phyloP scores from a whole-genome alignment of 2,797 vertebrate species.

The Coluber constrictor region DNA sequence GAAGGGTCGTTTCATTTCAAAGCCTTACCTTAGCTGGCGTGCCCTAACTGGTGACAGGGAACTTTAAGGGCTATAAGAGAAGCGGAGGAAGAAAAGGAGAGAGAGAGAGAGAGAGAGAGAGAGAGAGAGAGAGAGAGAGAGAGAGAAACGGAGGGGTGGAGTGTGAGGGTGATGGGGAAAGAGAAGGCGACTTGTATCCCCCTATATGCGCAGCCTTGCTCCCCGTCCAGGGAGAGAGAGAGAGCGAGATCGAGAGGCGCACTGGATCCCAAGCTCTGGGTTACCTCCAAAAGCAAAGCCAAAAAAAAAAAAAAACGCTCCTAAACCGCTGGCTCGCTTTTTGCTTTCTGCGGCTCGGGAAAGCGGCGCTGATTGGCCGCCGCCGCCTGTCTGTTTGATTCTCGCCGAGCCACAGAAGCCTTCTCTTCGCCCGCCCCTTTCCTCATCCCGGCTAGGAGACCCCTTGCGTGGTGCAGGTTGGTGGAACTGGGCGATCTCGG shows the following conservation, averaged over 20 bases:
- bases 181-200: constrained; percentile 60
- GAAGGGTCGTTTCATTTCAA: constrained; percentile 39
- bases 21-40: constrained; percentile 76
- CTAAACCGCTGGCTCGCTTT: constrained; percentile 47
- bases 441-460: not conserved
- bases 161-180: constrained; percentile 1
- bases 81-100: not conserved
- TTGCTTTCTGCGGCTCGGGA: constrained; percentile 71
- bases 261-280: constrained; percentile 53
- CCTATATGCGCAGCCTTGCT: constrained; percentile 61
- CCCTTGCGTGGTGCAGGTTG: not conserved
- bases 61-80: constrained; percentile 52
- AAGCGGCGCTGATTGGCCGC: constrained; percentile 77
- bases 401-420: constrained; percentile 22
- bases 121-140: constrained; percentile 44
- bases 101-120: constrained; percentile 37
- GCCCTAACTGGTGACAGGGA: constrained; percentile 71
- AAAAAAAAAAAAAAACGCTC: constrained; percentile 52
- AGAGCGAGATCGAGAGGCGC: constrained; percentile 12
- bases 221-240: constrained; percentile 65
- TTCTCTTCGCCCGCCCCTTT: not conserved
- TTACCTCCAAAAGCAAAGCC: constrained; percentile 69
- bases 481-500: not conserved
- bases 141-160: not conserved
- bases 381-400: constrained; percentile 54